Evolutionary conservation across 2,797 vertebrate species (phyloP).

Genomic region (Chromis chromis): DNA sequence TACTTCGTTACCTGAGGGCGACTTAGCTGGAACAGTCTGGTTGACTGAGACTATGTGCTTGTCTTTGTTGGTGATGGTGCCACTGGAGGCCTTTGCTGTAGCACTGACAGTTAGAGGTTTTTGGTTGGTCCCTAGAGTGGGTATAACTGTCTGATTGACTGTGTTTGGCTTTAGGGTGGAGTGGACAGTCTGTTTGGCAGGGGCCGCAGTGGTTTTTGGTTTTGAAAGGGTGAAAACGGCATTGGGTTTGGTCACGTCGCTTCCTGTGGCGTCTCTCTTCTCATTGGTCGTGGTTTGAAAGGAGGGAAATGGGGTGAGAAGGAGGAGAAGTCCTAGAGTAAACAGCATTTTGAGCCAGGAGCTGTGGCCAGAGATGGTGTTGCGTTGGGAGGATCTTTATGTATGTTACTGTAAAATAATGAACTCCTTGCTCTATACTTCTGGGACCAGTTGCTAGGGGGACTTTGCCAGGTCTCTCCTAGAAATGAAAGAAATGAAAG

Average conservation of each 20-base stretch:
- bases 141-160: conserved; percentile 63
- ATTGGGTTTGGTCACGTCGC: conserved; percentile 68
- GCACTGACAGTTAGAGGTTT: conserved; percentile 52
- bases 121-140: conserved; percentile 54
- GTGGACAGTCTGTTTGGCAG: conserved; percentile 61
- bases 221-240: conserved; percentile 66
- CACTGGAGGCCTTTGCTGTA: conserved; percentile 51
- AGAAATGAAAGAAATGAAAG: conserved; percentile 52
- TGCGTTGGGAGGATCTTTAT: conserved; percentile 55
- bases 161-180: conserved; percentile 73
- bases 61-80: conserved; percentile 54
- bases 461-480: conserved; percentile 68
- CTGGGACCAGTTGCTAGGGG: conserved; percentile 31
- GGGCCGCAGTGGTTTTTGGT: conserved; percentile 73
- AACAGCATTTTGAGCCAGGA: conserved; percentile 81
- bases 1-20: conserved; percentile 43
- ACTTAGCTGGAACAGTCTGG: conserved; percentile 58
- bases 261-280: conserved; percentile 78
- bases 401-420: conserved; percentile 49
- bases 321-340: conserved; percentile 79
- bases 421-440: conserved; percentile 63
- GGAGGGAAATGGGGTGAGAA: conserved; percentile 80
- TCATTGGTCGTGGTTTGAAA: conserved; percentile 76
- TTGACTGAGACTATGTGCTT: conserved; percentile 54
- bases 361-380: conserved; percentile 48